Evolutionary conservation across 2,113 vertebrate genomes (phyloP), one percentile per base, ranked within the genome.

Genomic region (Phalacrocorax pelagicus): DNA sequence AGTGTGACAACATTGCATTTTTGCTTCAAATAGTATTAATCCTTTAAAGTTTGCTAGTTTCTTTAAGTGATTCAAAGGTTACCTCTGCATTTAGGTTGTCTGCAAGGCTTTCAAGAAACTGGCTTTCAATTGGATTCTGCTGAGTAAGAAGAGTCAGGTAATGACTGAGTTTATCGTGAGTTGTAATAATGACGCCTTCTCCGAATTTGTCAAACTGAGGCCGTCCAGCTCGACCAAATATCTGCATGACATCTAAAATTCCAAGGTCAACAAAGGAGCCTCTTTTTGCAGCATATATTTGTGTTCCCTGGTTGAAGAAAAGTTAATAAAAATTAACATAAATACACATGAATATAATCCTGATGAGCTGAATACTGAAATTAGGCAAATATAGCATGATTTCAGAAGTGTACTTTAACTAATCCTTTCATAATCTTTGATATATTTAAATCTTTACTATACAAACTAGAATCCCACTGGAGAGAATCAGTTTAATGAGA

Each of bases 231-330:
- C 99, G 98, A 36, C 99, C 99, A 90, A 99, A 99, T 96, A 99
- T 99, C 98, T 99, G 99, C 99, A 99, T 99, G 97, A 99, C 99
- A 91, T 99, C 99, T 98, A 99, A 98, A 98, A 99, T 99, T 96
- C 99, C 99, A 97, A 99, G 99, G 96, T 99, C 99, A 98, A 99
- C 99, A 98, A 99, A 98, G 26, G 99, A 87, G 9, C 99, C 99
- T 82, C 99, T 99, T 97, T 99, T 99, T 84, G 99, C 99, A 82
- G 99, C 99, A 93, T 99, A 99, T 97, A 99, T 99, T 95, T 99
- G 99, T 96, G 99, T 99, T 90, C 99, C 99, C 99, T 99, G 97
- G 98, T 95, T 97, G 92, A 98, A 69, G 96, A 98, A 98, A 98
- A 98, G 97, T 98, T 98, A 98, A 98, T 95, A 98, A 98, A 98